These are phyloP conservation scores for Parazoanthus swiftii DNA, from an alignment of 92 coral and sea anemone species.

Conservation along the genomic window DNA sequence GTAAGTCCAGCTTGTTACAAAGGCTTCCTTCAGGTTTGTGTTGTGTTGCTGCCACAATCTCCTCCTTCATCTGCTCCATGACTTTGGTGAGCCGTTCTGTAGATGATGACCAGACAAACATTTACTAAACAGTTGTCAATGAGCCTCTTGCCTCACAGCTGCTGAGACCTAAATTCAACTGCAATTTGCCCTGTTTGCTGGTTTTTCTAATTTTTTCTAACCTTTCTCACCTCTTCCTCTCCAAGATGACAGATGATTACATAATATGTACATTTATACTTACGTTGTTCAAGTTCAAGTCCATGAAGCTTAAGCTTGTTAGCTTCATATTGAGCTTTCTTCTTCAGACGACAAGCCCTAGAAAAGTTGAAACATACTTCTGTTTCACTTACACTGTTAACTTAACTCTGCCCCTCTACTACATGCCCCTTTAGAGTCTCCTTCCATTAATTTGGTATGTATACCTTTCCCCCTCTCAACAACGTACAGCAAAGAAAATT, in stretches of 20 bases:
- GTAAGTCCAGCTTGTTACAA: constrained; percentile 27
- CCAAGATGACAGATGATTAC: not conserved
- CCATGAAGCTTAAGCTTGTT: constrained; percentile 96
- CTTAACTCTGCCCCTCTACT: too few species aligned
- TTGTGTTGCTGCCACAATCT: constrained; percentile 31
- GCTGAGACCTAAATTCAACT: too few species aligned
- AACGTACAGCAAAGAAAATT: too few species aligned
- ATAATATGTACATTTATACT: constrained; percentile 24
- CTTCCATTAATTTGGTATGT: too few species aligned
- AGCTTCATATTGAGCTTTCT: constrained; percentile 97
- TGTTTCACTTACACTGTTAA: too few species aligned
- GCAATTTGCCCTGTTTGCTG: too few species aligned
- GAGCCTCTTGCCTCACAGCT: not conserved
- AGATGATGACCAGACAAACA: not conserved
- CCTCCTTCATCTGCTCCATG: constrained; percentile 41
- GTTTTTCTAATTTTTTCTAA: too few species aligned
- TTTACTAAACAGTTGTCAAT: too few species aligned
- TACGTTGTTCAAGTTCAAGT: constrained; percentile 92
- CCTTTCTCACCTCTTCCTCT: too few species aligned
- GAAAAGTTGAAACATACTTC: too few species aligned
- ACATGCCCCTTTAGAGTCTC: too few species aligned
- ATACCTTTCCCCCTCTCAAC: too few species aligned
- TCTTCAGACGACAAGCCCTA: constrained; percentile 96
- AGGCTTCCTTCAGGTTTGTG: constrained; percentile 26
- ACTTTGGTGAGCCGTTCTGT: constrained; percentile 34